These are phyloP conservation scores for Cheilosia scutellata DNA, from an alignment of 2,888 invertebrate genomes.

Conservation along the genomic window DNA sequence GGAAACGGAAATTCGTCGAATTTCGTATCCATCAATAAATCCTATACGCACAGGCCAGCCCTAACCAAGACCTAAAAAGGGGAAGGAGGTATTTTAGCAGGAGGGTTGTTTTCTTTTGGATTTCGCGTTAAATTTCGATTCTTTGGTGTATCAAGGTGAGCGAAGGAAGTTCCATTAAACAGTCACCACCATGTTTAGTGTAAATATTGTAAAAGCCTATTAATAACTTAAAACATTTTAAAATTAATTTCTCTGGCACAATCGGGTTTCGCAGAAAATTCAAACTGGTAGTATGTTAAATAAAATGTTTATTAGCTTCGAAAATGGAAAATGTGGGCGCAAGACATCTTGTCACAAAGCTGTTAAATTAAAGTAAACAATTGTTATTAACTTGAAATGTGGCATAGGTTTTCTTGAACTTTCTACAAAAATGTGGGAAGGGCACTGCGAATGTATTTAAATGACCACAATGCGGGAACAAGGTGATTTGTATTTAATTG, in stretches of 20 bases:
- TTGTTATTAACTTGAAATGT: too few relatives aligned
- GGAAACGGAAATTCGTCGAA: conserved; percentile 69
- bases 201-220: conserved; percentile 38
- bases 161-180: neutral
- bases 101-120: neutral
- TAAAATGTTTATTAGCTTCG: conserved; percentile 22
- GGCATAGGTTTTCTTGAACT: too few relatives aligned
- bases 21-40: conserved; percentile 45
- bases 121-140: conserved; percentile 16
- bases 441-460: too few relatives aligned
- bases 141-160: conserved; percentile 25
- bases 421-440: too few relatives aligned
- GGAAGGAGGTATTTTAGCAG: neutral
- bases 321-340: conserved; percentile 8
- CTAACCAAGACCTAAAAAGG: neutral
- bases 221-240: conserved; percentile 46
- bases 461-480: too few relatives aligned
- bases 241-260: conserved; percentile 31
- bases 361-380: neutral
- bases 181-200: neutral
- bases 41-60: conserved; percentile 7
- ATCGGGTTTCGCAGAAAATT: neutral
- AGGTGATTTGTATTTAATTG: too few relatives aligned
- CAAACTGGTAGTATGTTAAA: neutral
- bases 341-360: neutral